Evolutionary conservation across 2,797 vertebrate species (phyloP).

Genomic region (Rhynchonycteris naso): DNA sequence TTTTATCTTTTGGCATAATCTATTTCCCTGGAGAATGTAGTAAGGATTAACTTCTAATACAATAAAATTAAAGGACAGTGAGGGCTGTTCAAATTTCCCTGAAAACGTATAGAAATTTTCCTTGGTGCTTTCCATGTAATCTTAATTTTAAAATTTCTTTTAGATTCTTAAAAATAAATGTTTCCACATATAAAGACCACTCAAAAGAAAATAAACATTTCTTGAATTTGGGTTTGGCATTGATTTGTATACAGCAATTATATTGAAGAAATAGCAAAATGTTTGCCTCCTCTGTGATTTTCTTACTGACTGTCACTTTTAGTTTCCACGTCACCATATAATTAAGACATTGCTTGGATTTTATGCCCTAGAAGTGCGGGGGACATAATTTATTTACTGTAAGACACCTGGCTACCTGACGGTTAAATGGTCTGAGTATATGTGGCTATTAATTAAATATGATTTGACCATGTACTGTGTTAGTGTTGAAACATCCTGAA

Average conservation of each 20-base stretch:
- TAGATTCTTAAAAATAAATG: neutral
- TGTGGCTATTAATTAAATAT: slow-evolving; percentile 55
- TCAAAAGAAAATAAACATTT: slow-evolving; percentile 14
- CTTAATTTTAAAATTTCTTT: neutral
- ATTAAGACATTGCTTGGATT: slow-evolving; percentile 29
- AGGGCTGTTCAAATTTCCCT: neutral
- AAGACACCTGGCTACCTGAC: neutral
- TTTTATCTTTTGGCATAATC: neutral
- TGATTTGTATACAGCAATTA: slow-evolving; percentile 17
- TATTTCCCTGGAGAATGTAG: neutral
- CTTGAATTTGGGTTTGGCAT: neutral
- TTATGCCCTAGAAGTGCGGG: slow-evolving; percentile 24
- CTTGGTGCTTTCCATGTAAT: neutral
- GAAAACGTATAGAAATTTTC: neutral
- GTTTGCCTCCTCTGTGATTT: slow-evolving; percentile 5
- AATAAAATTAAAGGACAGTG: neutral
- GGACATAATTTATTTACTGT: slow-evolving; percentile 20
- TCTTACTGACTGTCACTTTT: neutral
- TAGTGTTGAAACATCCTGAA: slow-evolving; percentile 19
- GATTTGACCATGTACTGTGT: slow-evolving; percentile 8
- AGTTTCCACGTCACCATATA: slow-evolving; percentile 5
- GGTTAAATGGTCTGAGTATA: slow-evolving; percentile 18
- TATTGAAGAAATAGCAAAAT: neutral
- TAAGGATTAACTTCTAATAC: neutral
- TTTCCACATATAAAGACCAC: neutral